A percentile compares a stretch with the other conserved stretches of the same genome.
These are phyloP conservation scores for Drosophila carrolli DNA, from an alignment of 1,140 invertebrate genomes.

Conservation along the genomic window DNA sequence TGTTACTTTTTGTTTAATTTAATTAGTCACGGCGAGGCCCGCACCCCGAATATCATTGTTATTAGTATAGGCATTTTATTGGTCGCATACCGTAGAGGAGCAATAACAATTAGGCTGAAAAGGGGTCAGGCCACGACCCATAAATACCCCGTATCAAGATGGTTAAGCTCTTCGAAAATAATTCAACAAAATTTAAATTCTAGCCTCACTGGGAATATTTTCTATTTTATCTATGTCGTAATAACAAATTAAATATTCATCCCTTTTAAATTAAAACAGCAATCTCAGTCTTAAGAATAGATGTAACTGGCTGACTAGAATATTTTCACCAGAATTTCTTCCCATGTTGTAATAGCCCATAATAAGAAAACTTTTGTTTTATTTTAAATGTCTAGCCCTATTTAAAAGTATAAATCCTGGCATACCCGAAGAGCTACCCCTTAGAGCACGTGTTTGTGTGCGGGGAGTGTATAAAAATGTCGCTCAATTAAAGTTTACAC, in stretches of 20 bases:
- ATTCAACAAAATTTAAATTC: neutral
- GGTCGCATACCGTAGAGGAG: conserved; percentile 47
- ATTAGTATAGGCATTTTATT: conserved; percentile 63
- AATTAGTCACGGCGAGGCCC: conserved; percentile 57
- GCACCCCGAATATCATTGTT: conserved; percentile 55
- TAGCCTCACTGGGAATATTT: neutral
- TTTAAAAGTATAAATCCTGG: neutral
- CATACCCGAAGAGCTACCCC: conserved; percentile 13
- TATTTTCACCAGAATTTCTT: no score
- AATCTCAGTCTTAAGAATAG: no score
- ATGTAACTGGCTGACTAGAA: no score
- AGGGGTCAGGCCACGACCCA: neutral
- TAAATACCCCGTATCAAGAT: conserved; percentile 14
- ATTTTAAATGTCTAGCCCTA: no score
- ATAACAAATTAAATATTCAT: no score
- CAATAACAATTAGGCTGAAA: conserved; percentile 50
- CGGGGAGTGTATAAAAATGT: conserved; percentile 63
- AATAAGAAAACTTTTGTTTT: no score
- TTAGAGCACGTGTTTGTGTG: conserved; percentile 7
- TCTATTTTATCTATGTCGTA: no score
- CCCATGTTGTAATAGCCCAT: no score
- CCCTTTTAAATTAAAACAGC: no score
- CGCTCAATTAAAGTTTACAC: conserved; percentile 81
- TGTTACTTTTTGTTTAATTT: conserved; percentile 78
- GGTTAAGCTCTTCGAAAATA: neutral